These are phyloP conservation scores for Parauchenoglanis punctatus DNA, from an alignment of 2,797 vertebrate genomes.

Conservation along the genomic window DNA sequence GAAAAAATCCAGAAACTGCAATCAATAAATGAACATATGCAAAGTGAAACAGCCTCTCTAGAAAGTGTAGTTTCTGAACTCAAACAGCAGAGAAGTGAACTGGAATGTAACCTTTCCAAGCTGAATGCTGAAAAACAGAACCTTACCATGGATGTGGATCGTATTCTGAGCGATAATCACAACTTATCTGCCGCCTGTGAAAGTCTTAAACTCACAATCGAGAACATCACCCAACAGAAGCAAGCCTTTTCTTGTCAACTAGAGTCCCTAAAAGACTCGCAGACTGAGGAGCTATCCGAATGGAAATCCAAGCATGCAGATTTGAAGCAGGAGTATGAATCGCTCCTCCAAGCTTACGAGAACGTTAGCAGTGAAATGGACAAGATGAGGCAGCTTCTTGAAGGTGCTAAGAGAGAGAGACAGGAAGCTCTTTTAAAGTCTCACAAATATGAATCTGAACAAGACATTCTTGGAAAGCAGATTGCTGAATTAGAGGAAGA, in stretches of 20 bases:
- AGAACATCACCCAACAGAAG: constrained; percentile 88
- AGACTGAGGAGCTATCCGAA: constrained; percentile 84
- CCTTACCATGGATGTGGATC: constrained; percentile 68
- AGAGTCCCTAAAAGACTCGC: constrained; percentile 85
- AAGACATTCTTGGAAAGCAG: constrained; percentile 68
- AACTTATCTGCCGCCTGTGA: constrained; percentile 85
- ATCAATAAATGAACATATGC: constrained; percentile 66
- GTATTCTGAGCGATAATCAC: constrained; percentile 78
- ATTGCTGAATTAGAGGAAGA: constrained; percentile 70
- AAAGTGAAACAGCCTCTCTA: constrained; percentile 62
- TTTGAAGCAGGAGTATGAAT: constrained; percentile 87
- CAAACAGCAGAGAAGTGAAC: constrained; percentile 64
- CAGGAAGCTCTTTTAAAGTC: constrained; percentile 77
- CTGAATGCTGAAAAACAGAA: constrained; percentile 68
- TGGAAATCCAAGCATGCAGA: constrained; percentile 86
- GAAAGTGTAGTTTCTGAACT: constrained; percentile 65
- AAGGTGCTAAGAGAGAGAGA: constrained; percentile 79
- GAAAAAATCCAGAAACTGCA: constrained; percentile 70
- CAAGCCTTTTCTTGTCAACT: constrained; percentile 87
- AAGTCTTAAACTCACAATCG: constrained; percentile 86
- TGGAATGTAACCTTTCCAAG: constrained; percentile 55
- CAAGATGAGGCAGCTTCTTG: constrained; percentile 85
- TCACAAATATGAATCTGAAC: constrained; percentile 72
- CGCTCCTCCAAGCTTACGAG: constrained; percentile 85
- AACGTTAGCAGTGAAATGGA: constrained; percentile 87